A percentile compares a stretch with the other conserved stretches of the same genome.
Evolutionary conservation across 2,113 vertebrate species (phyloP).

Genomic region (Misgurnus anguillicaudatus): DNA sequence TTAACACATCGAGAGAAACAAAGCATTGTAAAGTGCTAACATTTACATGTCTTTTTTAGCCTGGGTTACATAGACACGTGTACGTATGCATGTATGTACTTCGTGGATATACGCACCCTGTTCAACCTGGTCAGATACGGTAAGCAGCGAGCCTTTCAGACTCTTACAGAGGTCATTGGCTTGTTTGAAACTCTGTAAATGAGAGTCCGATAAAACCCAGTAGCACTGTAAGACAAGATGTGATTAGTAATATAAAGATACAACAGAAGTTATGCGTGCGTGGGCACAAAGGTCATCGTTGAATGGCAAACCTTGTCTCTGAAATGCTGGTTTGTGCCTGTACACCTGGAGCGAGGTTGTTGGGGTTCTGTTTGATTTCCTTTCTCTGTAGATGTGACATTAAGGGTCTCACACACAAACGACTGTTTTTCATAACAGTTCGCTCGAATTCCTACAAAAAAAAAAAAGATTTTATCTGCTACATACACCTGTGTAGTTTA

Average conservation of each 20-base stretch:
- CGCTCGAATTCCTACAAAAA: constrained; percentile 45
- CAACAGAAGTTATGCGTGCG: no score
- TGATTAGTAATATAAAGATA: no score
- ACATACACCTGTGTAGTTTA: no score
- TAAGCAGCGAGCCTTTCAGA: constrained; percentile 80
- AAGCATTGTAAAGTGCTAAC: background rate
- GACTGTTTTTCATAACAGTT: constrained; percentile 68
- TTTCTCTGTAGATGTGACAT: constrained; percentile 82
- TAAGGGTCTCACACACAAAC: constrained; percentile 89
- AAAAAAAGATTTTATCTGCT: background rate
- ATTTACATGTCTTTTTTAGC: background rate
- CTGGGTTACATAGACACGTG: no score
- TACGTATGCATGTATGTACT: background rate
- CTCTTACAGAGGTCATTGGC: constrained; percentile 78
- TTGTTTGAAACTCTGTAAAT: constrained; percentile 66
- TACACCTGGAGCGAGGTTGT: constrained; percentile 72
- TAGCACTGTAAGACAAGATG: constrained; percentile 82
- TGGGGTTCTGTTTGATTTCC: constrained; percentile 68
- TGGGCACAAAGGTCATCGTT: background rate
- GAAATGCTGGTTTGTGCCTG: constrained; percentile 71
- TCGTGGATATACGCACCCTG: constrained; percentile 78
- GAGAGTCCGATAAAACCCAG: constrained; percentile 59
- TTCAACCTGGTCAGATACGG: constrained; percentile 84
- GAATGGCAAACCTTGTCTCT: constrained; percentile 83
- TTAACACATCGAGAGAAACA: background rate